Conservation (phyloP, 2,113 vertebrate genomes). For the Rhabdornis inornatus region DNA sequence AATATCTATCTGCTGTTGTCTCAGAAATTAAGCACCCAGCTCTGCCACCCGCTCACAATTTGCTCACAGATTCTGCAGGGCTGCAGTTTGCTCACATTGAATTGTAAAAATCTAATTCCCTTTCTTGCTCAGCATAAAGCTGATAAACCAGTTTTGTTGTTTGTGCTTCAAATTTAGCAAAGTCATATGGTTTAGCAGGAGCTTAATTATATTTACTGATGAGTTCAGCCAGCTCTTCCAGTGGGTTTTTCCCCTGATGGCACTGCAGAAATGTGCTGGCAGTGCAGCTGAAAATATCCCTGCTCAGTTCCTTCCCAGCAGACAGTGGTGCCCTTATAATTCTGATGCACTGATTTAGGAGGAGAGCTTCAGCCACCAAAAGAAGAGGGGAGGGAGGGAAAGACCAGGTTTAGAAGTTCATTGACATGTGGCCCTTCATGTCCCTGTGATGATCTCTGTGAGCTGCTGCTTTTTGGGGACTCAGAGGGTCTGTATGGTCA, state of each 20-base stretch:
- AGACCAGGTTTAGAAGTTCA: neutral
- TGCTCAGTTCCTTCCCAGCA: neutral
- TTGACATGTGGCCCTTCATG: neutral
- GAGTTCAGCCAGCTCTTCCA: neutral
- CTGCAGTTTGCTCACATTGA: neutral
- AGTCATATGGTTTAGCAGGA: neutral
- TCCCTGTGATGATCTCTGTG: neutral
- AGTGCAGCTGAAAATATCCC: neutral
- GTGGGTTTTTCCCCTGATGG: neutral
- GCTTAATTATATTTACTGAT: neutral
- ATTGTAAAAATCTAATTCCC: neutral
- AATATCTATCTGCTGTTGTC: neutral
- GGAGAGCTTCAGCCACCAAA: neutral
- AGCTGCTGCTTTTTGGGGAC: neutral
- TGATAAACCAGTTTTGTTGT: neutral
- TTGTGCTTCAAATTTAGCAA: neutral
- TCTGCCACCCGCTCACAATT: neutral
- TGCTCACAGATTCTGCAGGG: neutral
- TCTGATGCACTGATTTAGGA: neutral
- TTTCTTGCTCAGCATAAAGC: conserved; percentile 20
- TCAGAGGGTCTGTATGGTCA: neutral
- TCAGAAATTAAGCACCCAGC: neutral
- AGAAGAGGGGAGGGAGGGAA: neutral
- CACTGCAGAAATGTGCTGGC: neutral
- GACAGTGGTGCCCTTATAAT: neutral